Percentiles rank a stretch among this genome's conserved stretches.
phyloP scores from a whole-genome alignment of 1,140 invertebrate genomes.

The Orchestia grillus region DNA sequence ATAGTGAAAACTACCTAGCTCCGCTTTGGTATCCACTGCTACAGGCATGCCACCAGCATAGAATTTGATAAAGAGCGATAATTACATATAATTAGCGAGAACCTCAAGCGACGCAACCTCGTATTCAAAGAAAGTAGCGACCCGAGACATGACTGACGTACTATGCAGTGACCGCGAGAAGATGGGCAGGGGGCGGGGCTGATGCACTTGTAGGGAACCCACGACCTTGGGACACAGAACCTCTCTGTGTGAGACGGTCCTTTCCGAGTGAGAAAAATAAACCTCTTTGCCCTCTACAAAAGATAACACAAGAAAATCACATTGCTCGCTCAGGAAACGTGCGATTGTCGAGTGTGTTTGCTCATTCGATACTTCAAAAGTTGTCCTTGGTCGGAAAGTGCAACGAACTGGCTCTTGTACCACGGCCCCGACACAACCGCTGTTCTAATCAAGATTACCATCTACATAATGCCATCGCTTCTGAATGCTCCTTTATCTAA shows the following conservation, averaged over 20 bases:
- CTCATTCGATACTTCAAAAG: background rate
- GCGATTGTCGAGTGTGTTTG: background rate
- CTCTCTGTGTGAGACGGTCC: background rate
- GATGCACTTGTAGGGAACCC: background rate
- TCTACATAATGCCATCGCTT: background rate
- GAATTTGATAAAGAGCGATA: background rate
- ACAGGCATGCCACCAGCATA: background rate
- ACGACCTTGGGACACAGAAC: constrained; percentile 29
- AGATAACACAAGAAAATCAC: background rate
- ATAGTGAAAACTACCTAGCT: too few species aligned
- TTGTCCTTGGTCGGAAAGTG: background rate
- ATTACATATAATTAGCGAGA: background rate
- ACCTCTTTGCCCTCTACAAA: background rate
- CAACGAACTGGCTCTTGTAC: background rate
- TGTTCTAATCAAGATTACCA: constrained; percentile 9
- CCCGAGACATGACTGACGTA: background rate
- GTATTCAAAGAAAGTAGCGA: background rate
- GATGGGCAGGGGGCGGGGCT: background rate
- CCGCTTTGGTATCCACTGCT: too few species aligned
- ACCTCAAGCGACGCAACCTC: background rate
- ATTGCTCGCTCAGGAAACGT: background rate
- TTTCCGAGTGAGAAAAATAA: background rate
- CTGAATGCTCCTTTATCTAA: background rate
- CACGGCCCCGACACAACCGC: background rate
- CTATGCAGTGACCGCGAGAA: background rate